phyloP scores from a whole-genome alignment of 2,797 vertebrate species.

The Pangasius djambal region DNA sequence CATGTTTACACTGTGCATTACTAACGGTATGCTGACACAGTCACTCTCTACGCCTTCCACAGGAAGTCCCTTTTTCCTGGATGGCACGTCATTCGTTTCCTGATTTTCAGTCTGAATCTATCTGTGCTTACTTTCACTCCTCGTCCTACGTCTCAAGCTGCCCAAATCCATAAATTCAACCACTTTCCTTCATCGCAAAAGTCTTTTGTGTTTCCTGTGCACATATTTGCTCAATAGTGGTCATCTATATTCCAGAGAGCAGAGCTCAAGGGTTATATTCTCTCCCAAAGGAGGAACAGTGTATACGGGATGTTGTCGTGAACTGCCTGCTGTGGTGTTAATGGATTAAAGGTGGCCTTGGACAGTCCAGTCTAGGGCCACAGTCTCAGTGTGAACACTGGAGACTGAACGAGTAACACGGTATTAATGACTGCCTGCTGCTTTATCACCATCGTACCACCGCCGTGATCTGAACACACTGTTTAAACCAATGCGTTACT shows the following conservation, averaged over 20 bases:
- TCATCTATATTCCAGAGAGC: not conserved
- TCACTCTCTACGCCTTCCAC: constrained; percentile 64
- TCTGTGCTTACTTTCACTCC: not conserved
- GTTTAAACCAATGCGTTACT: not conserved
- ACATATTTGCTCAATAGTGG: not conserved
- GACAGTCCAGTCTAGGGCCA: not conserved
- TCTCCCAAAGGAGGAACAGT: not conserved
- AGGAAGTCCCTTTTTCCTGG: constrained; percentile 64
- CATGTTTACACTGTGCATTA: not conserved
- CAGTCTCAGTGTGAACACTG: not conserved
- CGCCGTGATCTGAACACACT: not conserved
- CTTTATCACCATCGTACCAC: not conserved
- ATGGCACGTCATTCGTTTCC: constrained; percentile 58
- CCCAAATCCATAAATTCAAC: not conserved
- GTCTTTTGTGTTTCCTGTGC: too few species aligned
- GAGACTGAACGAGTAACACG: not conserved
- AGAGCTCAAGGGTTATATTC: not conserved
- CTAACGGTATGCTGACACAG: constrained; percentile 44
- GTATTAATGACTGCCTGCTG: not conserved
- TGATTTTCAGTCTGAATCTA: constrained; percentile 45
- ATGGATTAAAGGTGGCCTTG: constrained; percentile 32
- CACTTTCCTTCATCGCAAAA: not conserved
- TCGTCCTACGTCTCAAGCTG: not conserved
- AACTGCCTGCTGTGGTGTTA: constrained; percentile 25
- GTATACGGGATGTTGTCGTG: constrained; percentile 1